Conservation (phyloP, 2,888 invertebrate genomes). For the Ctenicera cuprea region DNA sequence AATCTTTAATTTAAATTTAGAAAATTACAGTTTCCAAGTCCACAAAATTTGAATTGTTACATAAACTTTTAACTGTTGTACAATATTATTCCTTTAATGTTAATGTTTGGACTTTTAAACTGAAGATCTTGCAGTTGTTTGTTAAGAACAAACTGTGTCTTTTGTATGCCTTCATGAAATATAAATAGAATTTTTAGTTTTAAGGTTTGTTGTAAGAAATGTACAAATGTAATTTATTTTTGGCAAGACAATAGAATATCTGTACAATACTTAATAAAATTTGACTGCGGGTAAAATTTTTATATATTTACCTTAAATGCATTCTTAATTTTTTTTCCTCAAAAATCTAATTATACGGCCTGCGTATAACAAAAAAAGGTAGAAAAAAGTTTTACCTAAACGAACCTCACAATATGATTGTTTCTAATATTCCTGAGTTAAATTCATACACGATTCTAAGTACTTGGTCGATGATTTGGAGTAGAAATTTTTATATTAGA, state of each 20-base stretch:
- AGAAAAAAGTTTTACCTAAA: neutral
- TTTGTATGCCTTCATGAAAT: no score
- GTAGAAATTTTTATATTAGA: conserved; percentile 8
- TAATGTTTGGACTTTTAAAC: no score
- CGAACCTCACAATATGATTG: conserved; percentile 48
- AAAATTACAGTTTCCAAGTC: no score
- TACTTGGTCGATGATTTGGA: conserved; percentile 18
- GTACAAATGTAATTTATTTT: conserved; percentile 48
- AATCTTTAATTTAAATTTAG: no score
- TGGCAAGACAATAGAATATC: conserved; percentile 54
- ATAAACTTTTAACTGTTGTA: no score
- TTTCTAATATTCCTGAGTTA: conserved; percentile 55
- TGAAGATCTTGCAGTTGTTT: no score
- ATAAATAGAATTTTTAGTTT: conserved; percentile 44
- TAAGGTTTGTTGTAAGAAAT: conserved; percentile 43
- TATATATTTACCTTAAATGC: conserved; percentile 47
- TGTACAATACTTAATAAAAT: conserved; percentile 50
- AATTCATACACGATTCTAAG: conserved; percentile 36
- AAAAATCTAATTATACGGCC: conserved; percentile 44
- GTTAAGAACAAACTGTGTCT: no score
- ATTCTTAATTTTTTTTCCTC: conserved; percentile 46
- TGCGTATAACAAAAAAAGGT: conserved; percentile 42
- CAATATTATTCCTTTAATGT: no score
- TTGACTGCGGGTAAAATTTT: conserved; percentile 33
- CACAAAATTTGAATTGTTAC: no score